Conservation (phyloP, 2,113 vertebrate species). For the Fregata magnificens region DNA sequence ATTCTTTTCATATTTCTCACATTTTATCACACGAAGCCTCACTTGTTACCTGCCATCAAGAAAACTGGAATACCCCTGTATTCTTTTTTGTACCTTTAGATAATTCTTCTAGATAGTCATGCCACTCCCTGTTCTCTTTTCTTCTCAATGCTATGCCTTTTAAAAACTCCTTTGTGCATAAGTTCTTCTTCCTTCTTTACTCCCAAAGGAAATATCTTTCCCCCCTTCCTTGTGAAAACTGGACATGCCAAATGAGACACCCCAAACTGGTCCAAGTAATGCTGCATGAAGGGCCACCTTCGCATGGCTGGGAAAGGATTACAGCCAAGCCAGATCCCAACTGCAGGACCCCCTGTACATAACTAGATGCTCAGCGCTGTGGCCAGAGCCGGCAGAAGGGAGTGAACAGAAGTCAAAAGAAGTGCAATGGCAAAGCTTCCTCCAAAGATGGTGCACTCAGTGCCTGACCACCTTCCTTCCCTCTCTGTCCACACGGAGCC, state of each 20-base stretch:
- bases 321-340: not conserved
- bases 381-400: not conserved
- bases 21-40: not conserved
- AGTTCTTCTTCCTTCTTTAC: not conserved
- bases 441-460: not conserved
- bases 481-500: not conserved
- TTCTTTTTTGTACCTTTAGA: not conserved
- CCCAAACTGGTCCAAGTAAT: not conserved
- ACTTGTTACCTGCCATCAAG: not conserved
- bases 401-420: not conserved
- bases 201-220: not conserved
- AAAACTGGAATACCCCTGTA: not conserved
- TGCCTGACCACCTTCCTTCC: not conserved
- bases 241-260: not conserved
- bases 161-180: not conserved
- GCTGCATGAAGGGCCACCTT: not conserved
- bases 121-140: not conserved
- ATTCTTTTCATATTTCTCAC: not conserved
- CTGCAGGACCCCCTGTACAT: not conserved
- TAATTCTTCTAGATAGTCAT: not conserved
- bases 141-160: not conserved
- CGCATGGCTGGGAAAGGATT: not conserved
- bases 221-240: not conserved
- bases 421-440: not conserved
- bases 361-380: rapidly evolving